Evolutionary conservation across 2,113 vertebrate genomes (phyloP), one percentile per base, ranked within the genome.

Genomic region (Oceanodroma tethys): DNA sequence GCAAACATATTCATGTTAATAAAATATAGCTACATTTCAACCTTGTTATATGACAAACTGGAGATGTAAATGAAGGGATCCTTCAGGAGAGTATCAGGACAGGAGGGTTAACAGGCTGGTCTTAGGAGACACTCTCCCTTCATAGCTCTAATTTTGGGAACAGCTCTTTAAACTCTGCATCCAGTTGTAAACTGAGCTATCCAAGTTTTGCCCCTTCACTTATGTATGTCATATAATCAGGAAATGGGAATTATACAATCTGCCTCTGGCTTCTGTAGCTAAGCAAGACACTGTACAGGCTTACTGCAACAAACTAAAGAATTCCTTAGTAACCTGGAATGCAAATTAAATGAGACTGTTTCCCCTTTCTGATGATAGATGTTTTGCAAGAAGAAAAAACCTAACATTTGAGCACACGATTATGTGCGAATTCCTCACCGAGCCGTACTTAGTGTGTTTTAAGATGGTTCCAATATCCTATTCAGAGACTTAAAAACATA

Each of bases 291-390:
- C 83, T 91, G 71, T 80, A 88, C 92, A 85, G 91, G 45, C 86
- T 94, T 85, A 92, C 78, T 96, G 84, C 86, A 95, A 95, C 96
- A 95, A 88, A 87, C 91, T 85, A 11, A 87, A 87, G 89, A 92
- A 97, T 94, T 95, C 83, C 95, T 95, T 95, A 90, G 96, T 94
- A 97, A 97, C 96, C 90, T 94, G 92, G 95, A 96, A 95, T 66
- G 94, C 89, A 93, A 96, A 94, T 90, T 89, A 93, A 95, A 93
- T 70, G 78, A 85, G 84, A 83, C 7, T 1, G 81, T 83, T 95
- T 97, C 84, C 86, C 84, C 89, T 88, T 80, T 94, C 74, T 73
- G 91, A 88, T 96, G 93, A 91, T 68, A 85, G 95, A 97, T 62
- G 38, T 53, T 88, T 95, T 76, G 66, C 40, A 42, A 74, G 86